Base-by-base conservation (phyloP, 2,113 vertebrate genomes). In the Sphaerodactylus townsendi region DNA sequence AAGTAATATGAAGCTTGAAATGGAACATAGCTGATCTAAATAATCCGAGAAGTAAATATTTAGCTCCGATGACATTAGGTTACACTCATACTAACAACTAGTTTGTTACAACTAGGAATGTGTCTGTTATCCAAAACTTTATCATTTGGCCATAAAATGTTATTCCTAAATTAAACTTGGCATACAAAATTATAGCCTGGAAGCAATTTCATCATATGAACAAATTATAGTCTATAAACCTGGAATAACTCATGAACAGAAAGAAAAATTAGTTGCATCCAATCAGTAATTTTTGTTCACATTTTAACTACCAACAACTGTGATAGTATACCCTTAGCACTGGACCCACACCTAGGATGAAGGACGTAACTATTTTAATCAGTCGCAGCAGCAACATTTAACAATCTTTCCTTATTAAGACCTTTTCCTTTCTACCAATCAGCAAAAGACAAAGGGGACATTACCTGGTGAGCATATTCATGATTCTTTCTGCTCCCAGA, bases 11-110 rank as follows among this genome's bases (percentile, higher is more conserved):
- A 72, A 90, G 83, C 87, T 92, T 46, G 1, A 87, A 94, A 93
- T 93, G 88, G 88, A 95, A 92, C 64, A 79, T 90, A 94, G 86
- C 77, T 87, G 82, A 25, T 89, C 53, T 93, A 94, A 94, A 93
- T 90, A 95, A 95, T 91, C 44, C 89, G 48, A 15, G 79, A 87
- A 94, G 88, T 92, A 96, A 96, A 95, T 94, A 94, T 95, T 95
- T 94, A 95, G 78, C 65, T 92, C 81, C 86, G 82, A 23, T 91
- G 88, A 85, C 87, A 91, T 81, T 79, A 91, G 81, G 82, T 90
- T 95, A 87, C 3, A 41, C 90, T 92, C 83, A 90, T 89, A 91
- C 89, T 87, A 92, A 77, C 77, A 93, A 92, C 66, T 93, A 83
- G 76, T 94, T 93, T 90, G 88, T 89, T 91, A 90, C 69, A 84